Evolutionary conservation across 2,113 vertebrate genomes (phyloP), one percentile per base, ranked within the genome.

Genomic region (Anarhynchus alexandrinus): DNA sequence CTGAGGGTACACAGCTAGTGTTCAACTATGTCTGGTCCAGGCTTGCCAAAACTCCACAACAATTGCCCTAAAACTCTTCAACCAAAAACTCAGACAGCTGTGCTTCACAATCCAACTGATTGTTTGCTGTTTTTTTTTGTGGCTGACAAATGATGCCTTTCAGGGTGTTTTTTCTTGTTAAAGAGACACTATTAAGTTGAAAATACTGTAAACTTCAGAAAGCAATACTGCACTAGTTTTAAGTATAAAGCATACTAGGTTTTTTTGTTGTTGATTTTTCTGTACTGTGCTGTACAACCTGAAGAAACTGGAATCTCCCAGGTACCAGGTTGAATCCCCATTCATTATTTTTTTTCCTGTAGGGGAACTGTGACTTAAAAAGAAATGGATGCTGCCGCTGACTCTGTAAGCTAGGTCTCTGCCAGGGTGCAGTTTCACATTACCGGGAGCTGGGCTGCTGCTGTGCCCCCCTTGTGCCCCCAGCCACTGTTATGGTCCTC

Each of bases 371-470:
- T 82, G 42, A 85, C 69, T 86, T 88, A 30, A 71, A 66, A 90
- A 81, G 43, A 23, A 81, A 43, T 14, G n/a, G 26, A 36, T 94
- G 89, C 69, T 92, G 77, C 38, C 52, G 23, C 42, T 73, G n/a
- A 30, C 57, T 90, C 67, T 30, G 59, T n/a, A 40, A 76, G 47
- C 27, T 58, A 45, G 32, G 49, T 76, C 78, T 79, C n/a, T 92
- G 54, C 34, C 42, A 16, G 49, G 58, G 10, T 72, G 40, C 62
- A 82, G 71, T 73, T 88, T 94, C 71, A 59, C 22, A 23, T 86
- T 65, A 55, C 54, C 0, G 0, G 1, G 32, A 62, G 10, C 22
- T 1, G 4, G 36, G 36, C 5, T 6, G 64, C 69, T 81, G 64
- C 43, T 0, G 0, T 65, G 58, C 6, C 21, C 30, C 49, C 61